Conservation (phyloP, 1,140 invertebrate genomes). For the Drosophila orena region DNA sequence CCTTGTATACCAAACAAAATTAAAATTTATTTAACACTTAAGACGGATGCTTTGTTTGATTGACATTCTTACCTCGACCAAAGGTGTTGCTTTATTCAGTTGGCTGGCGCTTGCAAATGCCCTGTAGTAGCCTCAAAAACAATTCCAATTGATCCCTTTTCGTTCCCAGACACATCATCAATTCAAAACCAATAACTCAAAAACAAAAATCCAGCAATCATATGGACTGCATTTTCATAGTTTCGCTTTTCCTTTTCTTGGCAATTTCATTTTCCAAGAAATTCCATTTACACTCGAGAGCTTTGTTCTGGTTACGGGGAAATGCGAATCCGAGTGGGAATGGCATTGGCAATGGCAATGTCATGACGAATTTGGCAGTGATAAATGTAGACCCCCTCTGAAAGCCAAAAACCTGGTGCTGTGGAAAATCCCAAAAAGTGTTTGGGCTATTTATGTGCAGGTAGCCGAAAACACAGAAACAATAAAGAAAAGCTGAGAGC, state of each 20-base stretch:
- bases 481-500: conserved; percentile 35
- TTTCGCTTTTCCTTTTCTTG: conserved; percentile 26
- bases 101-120: conserved; percentile 1
- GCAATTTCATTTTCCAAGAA: conserved; percentile 73
- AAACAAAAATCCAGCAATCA: conserved; percentile 69
- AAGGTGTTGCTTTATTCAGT: conserved; percentile 14
- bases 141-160: conserved; percentile 14
- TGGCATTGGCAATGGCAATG: conserved; percentile 50
- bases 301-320: conserved; percentile 56
- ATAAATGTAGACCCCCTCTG: conserved; percentile 67
- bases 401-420: conserved; percentile 45
- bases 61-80: conserved; percentile 7
- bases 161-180: conserved; percentile 55
- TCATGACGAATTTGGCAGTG: conserved; percentile 78
- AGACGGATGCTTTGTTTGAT: neutral
- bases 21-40: neutral
- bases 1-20: no score
- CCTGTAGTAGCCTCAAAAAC: neutral
- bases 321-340: conserved; percentile 26
- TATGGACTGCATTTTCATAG: conserved; percentile 63
- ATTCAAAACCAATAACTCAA: conserved; percentile 81
- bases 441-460: conserved; percentile 78
- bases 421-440: conserved; percentile 70
- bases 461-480: conserved; percentile 56
- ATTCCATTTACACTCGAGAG: conserved; percentile 77